phyloP scores from a whole-genome alignment of 2,113 vertebrate species.

The Thalassarche chlororhynchos region DNA sequence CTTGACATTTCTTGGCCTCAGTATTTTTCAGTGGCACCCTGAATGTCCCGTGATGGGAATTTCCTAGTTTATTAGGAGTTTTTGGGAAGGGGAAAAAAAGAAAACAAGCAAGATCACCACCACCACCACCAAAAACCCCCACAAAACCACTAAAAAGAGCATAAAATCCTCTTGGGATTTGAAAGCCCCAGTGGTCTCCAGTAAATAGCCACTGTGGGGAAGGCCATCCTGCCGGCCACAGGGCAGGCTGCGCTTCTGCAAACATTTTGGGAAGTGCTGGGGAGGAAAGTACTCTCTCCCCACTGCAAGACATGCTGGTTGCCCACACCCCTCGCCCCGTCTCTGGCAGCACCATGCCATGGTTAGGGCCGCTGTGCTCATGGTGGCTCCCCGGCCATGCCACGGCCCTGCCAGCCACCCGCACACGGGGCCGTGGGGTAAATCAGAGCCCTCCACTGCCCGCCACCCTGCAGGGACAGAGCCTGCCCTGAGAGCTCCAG shows the following conservation, averaged over 20 bases:
- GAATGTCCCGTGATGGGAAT: neutral
- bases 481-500: neutral
- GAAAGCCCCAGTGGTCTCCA: neutral
- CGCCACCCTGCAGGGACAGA: neutral
- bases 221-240: neutral
- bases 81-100: neutral
- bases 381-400: accelerated
- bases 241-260: neutral
- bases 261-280: neutral
- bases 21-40: neutral
- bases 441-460: neutral
- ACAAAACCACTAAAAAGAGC: neutral
- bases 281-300: neutral
- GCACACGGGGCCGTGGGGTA: neutral
- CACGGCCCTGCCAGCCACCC: accelerated
- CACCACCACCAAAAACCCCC: neutral
- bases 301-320: accelerated
- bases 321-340: accelerated
- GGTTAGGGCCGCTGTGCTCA: neutral
- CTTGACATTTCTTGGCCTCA: neutral
- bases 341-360: accelerated
- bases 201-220: neutral
- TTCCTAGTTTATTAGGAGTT: slow-evolving; percentile 11
- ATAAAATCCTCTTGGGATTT: neutral
- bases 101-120: neutral